These are phyloP conservation scores for Apodemia hepburni DNA, from an alignment of 2,888 invertebrate genomes.

Conservation along the genomic window DNA sequence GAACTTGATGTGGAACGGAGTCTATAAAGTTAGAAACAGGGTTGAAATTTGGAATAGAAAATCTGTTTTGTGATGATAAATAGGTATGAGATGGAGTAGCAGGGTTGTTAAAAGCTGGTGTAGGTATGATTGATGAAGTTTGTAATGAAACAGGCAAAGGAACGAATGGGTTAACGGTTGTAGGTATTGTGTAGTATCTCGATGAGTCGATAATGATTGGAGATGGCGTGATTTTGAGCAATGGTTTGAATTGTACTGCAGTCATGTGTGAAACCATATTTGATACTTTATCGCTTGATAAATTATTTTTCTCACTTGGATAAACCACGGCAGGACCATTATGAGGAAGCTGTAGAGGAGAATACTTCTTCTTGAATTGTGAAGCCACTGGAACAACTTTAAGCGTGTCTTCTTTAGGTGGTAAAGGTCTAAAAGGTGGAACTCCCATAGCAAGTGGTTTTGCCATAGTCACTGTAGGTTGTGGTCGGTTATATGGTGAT, in stretches of 20 bases:
- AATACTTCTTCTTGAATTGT: conserved; percentile 54
- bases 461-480: conserved; percentile 65
- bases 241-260: conserved; percentile 53
- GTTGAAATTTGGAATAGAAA: conserved; percentile 54
- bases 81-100: conserved; percentile 44
- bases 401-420: conserved; percentile 81
- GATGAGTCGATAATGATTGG: conserved; percentile 54
- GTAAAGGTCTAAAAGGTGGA: conserved; percentile 90
- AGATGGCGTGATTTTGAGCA: conserved; percentile 53
- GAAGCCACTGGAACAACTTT: conserved; percentile 68
- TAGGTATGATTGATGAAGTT: conserved; percentile 57
- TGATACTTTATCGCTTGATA: conserved; percentile 62
- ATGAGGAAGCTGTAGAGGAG: conserved; percentile 58
- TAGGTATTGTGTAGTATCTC: conserved; percentile 37
- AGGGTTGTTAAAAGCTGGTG: conserved; percentile 54
- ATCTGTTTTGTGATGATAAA: conserved; percentile 41
- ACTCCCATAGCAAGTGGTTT: conserved; percentile 81
- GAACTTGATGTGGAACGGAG: conserved; percentile 68
- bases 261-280: conserved; percentile 74
- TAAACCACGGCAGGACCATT: conserved; percentile 60
- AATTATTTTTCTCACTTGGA: conserved; percentile 67
- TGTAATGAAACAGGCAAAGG: conserved; percentile 59
- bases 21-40: conserved; percentile 75
- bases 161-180: conserved; percentile 78
- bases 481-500: conserved; percentile 38